Evolutionary conservation across 2,888 invertebrate genomes (phyloP), one percentile per base, ranked within the genome.

Genomic region (Netelia inedita): DNA sequence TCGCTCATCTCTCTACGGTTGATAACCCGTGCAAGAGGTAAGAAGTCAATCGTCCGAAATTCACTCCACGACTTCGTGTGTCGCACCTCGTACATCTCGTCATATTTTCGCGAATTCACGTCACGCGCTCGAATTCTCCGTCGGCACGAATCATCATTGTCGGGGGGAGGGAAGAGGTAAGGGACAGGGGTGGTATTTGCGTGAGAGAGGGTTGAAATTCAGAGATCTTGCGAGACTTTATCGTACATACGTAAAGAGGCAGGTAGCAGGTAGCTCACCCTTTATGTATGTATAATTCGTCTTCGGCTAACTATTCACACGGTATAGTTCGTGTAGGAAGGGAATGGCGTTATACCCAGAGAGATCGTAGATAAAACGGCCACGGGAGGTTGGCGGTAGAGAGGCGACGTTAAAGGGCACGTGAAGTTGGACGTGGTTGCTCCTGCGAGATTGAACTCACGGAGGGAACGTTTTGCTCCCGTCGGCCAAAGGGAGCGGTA

Each of bases 1-100:
- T 35, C 5, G 65, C 59, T 57, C 66, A 35, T 6, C 50, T 55
- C 50, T 23, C 46, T 71, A 50, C 43, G 14, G 59, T 53, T 71
- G 65, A 50, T 68, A 73, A 23, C 53, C 75, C 23, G 35, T 35
- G 35, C 72, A 14, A 53, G 19, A 19, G 19, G 57, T 11, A 16
- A 9, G 57, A 68, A 79, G 79, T 74, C 78, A 78, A 78, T 78
- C 72, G 82, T 82, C 79, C 46, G 35, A 76, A 75, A 83, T 79
- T 79, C 75, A 83, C 71, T 83, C 55, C 71, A 71, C 75, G 66
- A 83, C 21, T 43, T 43, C 28, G 55, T 65, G 55, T 65, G 16
- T 57, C 57, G 57, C 65, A 71, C 73, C 46, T 53, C 69, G 73
- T 61, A 66, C 57, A 72, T 68, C 74, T 74, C 71, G 75, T 79